Evolutionary conservation across 2,888 invertebrate genomes (phyloP), one percentile per base, ranked within the genome.

Genomic region (Seira musarum): DNA sequence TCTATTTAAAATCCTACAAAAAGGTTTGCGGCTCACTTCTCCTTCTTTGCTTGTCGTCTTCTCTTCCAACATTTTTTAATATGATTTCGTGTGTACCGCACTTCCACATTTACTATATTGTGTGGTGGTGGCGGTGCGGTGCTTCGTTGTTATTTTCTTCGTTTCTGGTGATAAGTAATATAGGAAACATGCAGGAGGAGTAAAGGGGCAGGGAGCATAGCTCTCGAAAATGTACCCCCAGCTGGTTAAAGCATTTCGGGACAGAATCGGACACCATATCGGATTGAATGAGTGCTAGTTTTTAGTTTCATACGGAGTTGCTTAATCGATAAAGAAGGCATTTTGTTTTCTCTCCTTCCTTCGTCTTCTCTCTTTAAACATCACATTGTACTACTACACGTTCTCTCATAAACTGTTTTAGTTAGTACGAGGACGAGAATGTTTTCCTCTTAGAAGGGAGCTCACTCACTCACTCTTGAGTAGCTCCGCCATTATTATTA

Each of bases 301-400:
- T 76, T 76, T 76, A 76, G 76, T 76, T 76, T 76, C 76, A 76
- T 80, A 78, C 78, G 73, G 83, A 83, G 81, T 83, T 81, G 83
- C 79, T 83, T 83, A 83, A 83, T 83, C 83, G 83, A 83, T 83
- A 81, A 82, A 82, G 82, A 82, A 83, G 83, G 81, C 83, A 83
- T 83, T 83, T 83, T 83, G 83, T 83, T 83, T 83, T 82, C 81
- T 74, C 80, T 83, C 78, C 80, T 71, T 73, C 49, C 61, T 49
- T 64, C 60, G 64, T 60, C 30, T 30, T 30, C 71, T 63, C 61
- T 69, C 69, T 64, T 69, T n/a, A 69, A 68, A 76, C 76, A 75
- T 75, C 68, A 75, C 75, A 75, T 68, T 75, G 68, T 67, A 21
- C 30, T 30, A 30, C 30, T 30, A 30, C 8, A 8, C 8, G 8